Conservation (phyloP, 2,113 vertebrate genomes). For the Oxygymnocypris stewartii region DNA sequence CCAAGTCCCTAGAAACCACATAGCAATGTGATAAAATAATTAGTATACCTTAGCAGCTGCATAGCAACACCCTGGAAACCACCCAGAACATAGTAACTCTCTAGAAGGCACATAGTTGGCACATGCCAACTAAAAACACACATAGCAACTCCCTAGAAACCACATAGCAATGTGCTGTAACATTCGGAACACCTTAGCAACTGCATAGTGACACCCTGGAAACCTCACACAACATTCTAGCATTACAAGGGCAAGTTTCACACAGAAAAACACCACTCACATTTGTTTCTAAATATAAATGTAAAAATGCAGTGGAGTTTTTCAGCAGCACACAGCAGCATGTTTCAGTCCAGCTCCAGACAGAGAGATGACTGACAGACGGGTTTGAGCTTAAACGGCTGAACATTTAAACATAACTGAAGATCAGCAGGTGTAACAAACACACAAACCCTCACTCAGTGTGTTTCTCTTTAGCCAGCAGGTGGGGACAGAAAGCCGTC, state of each 20-base stretch:
- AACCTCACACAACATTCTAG: neutral
- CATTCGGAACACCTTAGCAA: no score
- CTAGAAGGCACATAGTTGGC: neutral
- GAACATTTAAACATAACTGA: slow-evolving; percentile 31
- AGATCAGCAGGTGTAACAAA: slow-evolving; percentile 56
- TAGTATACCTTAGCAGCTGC: neutral
- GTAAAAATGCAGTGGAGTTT: neutral
- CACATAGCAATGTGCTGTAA: neutral
- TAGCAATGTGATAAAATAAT: neutral
- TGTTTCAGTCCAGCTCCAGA: neutral
- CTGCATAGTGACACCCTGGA: neutral
- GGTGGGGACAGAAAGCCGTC: slow-evolving; percentile 75
- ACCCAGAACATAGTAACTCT: neutral
- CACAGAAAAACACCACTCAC: neutral
- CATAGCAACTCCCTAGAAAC: neutral
- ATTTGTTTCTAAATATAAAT: neutral
- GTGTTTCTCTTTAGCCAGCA: slow-evolving; percentile 70
- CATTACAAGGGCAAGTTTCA: neutral
- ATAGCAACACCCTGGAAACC: neutral
- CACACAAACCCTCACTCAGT: slow-evolving; percentile 62
- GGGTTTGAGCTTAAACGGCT: neutral
- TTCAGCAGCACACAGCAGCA: neutral
- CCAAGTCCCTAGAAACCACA: neutral
- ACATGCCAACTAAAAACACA: neutral
- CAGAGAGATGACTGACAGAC: neutral